Conservation (phyloP, 2,888 invertebrate genomes). For the Scaptomyza cyrtandrae region DNA sequence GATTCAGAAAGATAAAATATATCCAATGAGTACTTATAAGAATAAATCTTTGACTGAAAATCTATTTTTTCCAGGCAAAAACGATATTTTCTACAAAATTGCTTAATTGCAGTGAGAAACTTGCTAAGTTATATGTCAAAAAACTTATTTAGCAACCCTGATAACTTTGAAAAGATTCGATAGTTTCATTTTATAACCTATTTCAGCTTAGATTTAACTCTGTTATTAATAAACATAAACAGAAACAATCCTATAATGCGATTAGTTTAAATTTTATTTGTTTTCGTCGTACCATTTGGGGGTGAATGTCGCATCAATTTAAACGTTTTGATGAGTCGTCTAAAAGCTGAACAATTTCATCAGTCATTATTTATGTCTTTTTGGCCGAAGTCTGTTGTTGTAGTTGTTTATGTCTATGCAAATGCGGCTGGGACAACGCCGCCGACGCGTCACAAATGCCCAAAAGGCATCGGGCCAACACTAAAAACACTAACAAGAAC, state of each 20-base stretch:
- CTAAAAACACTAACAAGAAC: constrained; percentile 9
- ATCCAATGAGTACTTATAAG: too few relatives aligned
- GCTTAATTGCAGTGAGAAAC: too few relatives aligned
- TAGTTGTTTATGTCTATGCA: constrained; percentile 58
- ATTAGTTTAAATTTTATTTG: background rate
- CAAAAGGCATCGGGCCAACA: constrained; percentile 44
- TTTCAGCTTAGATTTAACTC: background rate
- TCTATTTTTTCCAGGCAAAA: too few relatives aligned
- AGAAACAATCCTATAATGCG: background rate
- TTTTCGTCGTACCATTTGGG: background rate
- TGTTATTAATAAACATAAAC: too few relatives aligned
- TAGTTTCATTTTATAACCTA: too few relatives aligned
- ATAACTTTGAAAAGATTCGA: too few relatives aligned
- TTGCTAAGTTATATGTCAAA: too few relatives aligned
- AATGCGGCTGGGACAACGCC: constrained; percentile 35
- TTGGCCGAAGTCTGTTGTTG: constrained; percentile 37
- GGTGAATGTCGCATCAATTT: constrained; percentile 17
- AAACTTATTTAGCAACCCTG: too few relatives aligned
- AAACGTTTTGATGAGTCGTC: constrained; percentile 11
- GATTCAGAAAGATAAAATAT: too few relatives aligned
- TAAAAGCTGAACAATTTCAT: constrained; percentile 57
- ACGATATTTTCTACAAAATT: too few relatives aligned
- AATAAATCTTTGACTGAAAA: background rate
- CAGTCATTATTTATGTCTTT: constrained; percentile 78
- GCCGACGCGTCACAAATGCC: constrained; percentile 40